Conservation (phyloP, 1,140 invertebrate genomes). For the Lordiphosa mommai region DNA sequence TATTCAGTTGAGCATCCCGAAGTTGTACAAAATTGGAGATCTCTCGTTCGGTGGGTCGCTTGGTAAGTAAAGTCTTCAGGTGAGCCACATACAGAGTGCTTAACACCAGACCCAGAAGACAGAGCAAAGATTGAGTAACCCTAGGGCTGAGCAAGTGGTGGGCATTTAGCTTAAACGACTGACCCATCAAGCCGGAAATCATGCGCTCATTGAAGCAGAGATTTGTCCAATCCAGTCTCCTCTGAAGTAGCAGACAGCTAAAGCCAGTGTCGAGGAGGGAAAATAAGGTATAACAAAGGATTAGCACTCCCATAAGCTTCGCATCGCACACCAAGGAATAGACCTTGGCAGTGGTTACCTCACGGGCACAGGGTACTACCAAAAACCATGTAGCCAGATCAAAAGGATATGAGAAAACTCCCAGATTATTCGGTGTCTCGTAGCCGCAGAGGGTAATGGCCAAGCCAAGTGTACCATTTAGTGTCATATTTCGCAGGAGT, state of each 20-base stretch:
- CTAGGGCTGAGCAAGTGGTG: conserved; percentile 18
- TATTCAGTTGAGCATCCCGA: conserved; percentile 2
- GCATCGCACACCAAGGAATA: conserved; percentile 19
- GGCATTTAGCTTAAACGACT: conserved; percentile 26
- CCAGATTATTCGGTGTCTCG: conserved; percentile 6
- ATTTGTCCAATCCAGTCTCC: conserved; percentile 31
- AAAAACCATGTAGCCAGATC: conserved; percentile 38
- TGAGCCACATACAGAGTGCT: conserved; percentile 42
- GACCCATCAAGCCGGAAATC: conserved; percentile 46
- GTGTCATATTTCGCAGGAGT: conserved; percentile 43
- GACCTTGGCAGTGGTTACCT: conserved; percentile 42
- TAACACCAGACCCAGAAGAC: conserved; percentile 39
- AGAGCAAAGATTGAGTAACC: conserved; percentile 30
- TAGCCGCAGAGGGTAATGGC: conserved; percentile 49
- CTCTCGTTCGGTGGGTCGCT: conserved; percentile 23
- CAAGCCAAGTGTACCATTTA: conserved; percentile 36
- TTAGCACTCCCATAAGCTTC: conserved; percentile 17
- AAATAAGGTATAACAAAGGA: conserved; percentile 35
- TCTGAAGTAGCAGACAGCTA: conserved; percentile 20
- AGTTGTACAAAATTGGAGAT: conserved; percentile 33
- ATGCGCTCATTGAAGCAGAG: conserved; percentile 48
- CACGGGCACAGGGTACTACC: conserved; percentile 41
- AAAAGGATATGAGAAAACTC: conserved; percentile 25
- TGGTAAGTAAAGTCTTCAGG: conserved; percentile 55
- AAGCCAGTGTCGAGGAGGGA: conserved; percentile 34